Evolutionary conservation across 2,797 vertebrate genomes (phyloP).

Genomic region (Sitta carolinensis): DNA sequence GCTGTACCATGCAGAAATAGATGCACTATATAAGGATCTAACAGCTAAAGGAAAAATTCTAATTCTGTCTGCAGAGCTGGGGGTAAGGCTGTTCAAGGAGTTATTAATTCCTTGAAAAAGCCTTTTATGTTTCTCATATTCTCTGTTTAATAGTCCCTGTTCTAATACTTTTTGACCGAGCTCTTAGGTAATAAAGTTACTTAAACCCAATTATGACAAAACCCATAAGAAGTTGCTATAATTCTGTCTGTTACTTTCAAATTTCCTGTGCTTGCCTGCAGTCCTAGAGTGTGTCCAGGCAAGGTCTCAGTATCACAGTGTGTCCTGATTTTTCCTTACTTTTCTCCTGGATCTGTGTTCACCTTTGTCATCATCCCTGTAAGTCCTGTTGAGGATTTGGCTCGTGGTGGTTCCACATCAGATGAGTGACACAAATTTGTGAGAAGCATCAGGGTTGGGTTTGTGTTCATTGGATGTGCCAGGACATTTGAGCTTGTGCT

Average conservation of each 20-base stretch:
- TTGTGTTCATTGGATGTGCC: not conserved
- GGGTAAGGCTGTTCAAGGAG: slow-evolving; percentile 76
- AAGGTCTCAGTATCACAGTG: not conserved
- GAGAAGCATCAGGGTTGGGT: not conserved
- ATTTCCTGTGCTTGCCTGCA: not conserved
- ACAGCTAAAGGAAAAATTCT: slow-evolving; percentile 92
- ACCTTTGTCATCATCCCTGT: not conserved
- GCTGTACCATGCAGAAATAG: slow-evolving; percentile 95
- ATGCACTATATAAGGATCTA: slow-evolving; percentile 95
- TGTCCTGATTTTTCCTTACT: not conserved
- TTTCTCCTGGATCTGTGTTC: not conserved
- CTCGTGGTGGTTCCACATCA: not conserved
- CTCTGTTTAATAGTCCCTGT: not conserved
- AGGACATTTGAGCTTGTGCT: not conserved
- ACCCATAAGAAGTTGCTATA: not conserved
- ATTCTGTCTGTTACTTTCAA: not conserved
- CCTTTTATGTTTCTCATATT: not conserved
- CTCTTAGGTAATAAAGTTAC: not conserved
- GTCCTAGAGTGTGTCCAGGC: not conserved
- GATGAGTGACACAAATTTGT: fast-evolving
- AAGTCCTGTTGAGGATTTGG: not conserved
- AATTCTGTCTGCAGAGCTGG: slow-evolving; percentile 90
- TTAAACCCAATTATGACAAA: not conserved
- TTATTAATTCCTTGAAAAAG: not conserved
- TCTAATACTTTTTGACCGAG: not conserved